Conservation (phyloP, 1,140 invertebrate genomes). For the Achatina immaculata region DNA sequence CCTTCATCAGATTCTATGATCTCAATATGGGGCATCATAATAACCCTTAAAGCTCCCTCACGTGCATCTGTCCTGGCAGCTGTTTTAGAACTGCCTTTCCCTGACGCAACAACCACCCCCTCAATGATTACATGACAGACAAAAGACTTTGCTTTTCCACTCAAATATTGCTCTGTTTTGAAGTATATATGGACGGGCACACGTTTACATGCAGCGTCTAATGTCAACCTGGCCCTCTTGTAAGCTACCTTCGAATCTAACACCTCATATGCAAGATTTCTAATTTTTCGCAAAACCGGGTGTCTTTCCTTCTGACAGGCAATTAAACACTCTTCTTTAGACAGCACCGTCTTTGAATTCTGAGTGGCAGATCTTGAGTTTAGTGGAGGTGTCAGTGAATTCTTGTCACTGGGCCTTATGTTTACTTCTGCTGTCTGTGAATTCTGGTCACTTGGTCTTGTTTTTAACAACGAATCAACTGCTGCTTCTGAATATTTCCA, state of each 20-base stretch:
- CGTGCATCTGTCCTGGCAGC: constrained; percentile 57
- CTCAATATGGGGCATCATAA: constrained; percentile 46
- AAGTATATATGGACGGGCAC: constrained; percentile 9
- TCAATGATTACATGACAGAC: constrained; percentile 50
- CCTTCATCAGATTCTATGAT: constrained; percentile 45
- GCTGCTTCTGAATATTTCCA: too few relatives aligned
- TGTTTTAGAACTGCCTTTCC: constrained; percentile 48
- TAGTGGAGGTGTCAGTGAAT: too few relatives aligned
- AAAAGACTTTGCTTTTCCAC: constrained; percentile 32
- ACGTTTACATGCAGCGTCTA: constrained; percentile 37
- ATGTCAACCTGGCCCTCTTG: constrained; percentile 33
- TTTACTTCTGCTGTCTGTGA: too few relatives aligned
- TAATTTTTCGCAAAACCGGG: constrained; percentile 26
- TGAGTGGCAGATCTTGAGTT: not conserved
- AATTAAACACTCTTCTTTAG: not conserved
- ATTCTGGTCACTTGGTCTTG: too few relatives aligned
- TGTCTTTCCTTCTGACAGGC: constrained; percentile 10
- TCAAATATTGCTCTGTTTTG: not conserved
- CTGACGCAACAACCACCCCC: constrained; percentile 43
- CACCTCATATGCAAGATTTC: constrained; percentile 37
- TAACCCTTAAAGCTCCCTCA: constrained; percentile 48
- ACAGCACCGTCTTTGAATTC: not conserved
- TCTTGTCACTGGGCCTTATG: too few relatives aligned
- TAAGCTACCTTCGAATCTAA: constrained; percentile 17
- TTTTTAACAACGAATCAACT: too few relatives aligned